Percentiles rank a stretch among this genome's conserved stretches.
Evolutionary conservation across 2,797 vertebrate genomes (phyloP).

Genomic region (Phoeniculus purpureus): DNA sequence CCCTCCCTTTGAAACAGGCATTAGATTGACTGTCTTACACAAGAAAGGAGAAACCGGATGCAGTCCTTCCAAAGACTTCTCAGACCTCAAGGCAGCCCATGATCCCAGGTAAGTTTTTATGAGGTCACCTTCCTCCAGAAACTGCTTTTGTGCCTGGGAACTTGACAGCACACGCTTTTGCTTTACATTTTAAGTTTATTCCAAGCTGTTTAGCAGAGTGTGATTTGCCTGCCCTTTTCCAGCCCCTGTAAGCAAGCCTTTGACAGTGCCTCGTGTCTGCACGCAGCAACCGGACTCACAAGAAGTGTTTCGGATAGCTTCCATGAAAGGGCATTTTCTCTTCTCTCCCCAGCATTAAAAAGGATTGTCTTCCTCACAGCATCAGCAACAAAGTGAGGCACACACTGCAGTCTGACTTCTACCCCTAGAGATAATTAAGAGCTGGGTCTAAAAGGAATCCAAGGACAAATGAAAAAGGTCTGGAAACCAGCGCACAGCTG

Average conservation of each 20-base stretch:
- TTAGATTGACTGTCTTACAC: neutral
- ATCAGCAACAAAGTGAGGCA: neutral
- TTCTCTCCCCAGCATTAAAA: neutral
- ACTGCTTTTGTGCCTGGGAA: neutral
- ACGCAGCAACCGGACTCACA: neutral
- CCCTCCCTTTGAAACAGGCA: neutral
- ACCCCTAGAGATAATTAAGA: conserved; percentile 1
- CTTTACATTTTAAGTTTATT: neutral
- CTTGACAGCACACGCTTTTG: neutral
- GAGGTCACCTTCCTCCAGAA: neutral
- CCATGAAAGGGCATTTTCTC: neutral
- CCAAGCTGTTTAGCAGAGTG: neutral
- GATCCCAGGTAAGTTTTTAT: neutral
- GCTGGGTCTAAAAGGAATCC: neutral
- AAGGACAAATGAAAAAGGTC: conserved; percentile 19
- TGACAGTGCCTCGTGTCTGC: neutral
- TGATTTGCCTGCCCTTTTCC: neutral
- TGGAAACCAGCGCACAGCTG: neutral
- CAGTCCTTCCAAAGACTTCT: neutral
- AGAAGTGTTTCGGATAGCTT: neutral
- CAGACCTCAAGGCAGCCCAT: neutral
- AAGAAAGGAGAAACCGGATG: neutral
- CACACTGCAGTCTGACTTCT: neutral
- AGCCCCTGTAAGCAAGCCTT: neutral
- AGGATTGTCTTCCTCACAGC: neutral